Evolutionary conservation across 2,888 invertebrate species (phyloP).

Genomic region (Trichogramma dendrolimi): DNA sequence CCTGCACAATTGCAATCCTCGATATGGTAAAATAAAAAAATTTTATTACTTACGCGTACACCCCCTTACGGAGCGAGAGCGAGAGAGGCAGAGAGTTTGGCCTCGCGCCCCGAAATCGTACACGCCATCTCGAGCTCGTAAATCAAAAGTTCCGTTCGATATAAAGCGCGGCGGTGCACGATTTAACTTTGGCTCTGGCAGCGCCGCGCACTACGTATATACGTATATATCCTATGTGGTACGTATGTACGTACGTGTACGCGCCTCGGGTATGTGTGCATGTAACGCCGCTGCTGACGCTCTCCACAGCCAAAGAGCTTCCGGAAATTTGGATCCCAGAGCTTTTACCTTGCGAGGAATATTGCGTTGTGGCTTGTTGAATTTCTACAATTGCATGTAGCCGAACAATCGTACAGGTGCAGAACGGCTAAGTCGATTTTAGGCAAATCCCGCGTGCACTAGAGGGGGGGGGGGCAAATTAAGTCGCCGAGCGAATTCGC

Average conservation of each 20-base stretch:
- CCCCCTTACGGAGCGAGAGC: not conserved
- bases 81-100: conserved; percentile 17
- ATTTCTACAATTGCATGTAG: too few relatives aligned
- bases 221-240: too few relatives aligned
- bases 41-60: conserved; percentile 15
- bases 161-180: conserved; percentile 4
- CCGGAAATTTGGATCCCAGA: conserved; percentile 16
- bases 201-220: not conserved
- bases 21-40: not conserved
- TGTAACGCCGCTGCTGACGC: too few relatives aligned
- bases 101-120: conserved; percentile 12
- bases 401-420: too few relatives aligned
- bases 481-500: not conserved
- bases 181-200: conserved; percentile 14
- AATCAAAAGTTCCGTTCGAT: conserved; percentile 26
- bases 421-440: too few relatives aligned
- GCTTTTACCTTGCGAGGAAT: not conserved
- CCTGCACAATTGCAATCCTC: too few relatives aligned
- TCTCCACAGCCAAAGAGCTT: conserved; percentile 1
- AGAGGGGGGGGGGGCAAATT: not conserved
- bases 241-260: not conserved
- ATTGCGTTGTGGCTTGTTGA: too few relatives aligned
- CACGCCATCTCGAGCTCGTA: conserved; percentile 14
- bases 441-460: not conserved
- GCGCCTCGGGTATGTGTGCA: not conserved